Base-by-base conservation (phyloP, 2,113 vertebrate genomes). In the Ptyas mucosa region DNA sequence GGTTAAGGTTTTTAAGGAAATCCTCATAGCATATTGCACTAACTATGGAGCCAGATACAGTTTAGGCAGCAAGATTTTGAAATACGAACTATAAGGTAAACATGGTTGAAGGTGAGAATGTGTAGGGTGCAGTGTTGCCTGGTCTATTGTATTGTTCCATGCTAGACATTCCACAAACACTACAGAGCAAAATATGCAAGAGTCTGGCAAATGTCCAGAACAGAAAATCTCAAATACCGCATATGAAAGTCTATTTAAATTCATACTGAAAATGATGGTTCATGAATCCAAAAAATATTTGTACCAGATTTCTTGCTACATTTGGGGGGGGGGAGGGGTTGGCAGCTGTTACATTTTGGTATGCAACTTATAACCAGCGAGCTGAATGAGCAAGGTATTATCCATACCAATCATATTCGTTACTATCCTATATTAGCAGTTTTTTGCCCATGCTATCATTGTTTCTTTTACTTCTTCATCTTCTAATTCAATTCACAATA, bases 271-370 rank as follows among this genome's bases (percentile, higher is more conserved):
- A 69, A 69, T n/a, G 61, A 69, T 69, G 29, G 5, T 34, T 34
- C 64, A 69, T 69, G 14, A 69, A 34, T 15, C 29, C 14, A 2
- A 69, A 69, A n/a, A 69, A 34, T 18, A 75, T n/a, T 34, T 75
- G 5, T 18, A 18, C 64, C 64, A 18, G n/a, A 34, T 18, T 34
- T n/a, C 29, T 69, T 34, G 29, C 29, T 34, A 69, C 1, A 14
- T n/a, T 34, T 34, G 14, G 51, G 51, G 51, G 2, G n/a, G 29
- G 0, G 5, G 12, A 1, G 3, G 1, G 15, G 7, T 34, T 18
- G 5, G 14, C n/a, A 75, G 64, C n/a, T 75, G 29, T 75, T 75
- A 75, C 5, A 75, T 75, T 75, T 75, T 75, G n/a, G 5, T 34
- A 75, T 15, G 14, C n/a, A 75, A 75, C 2, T 34, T 75, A 75